phyloP scores from a whole-genome alignment of 2,797 vertebrate species.

The Anas capensis region DNA sequence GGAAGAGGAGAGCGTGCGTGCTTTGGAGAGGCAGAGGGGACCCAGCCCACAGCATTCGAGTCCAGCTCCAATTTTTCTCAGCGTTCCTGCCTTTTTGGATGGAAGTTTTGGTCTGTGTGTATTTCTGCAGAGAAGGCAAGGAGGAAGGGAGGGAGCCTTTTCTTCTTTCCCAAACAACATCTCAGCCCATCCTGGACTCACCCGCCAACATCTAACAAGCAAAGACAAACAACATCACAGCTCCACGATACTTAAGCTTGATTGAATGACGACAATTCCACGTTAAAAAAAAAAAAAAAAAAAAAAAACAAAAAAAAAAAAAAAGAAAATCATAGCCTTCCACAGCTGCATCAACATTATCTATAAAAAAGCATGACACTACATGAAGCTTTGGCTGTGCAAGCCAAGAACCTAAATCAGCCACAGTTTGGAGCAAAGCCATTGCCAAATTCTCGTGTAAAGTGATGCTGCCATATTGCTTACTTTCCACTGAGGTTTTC shows the following conservation, averaged over 20 bases:
- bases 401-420: slow-evolving; percentile 69
- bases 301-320: no score
- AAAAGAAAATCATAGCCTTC: slow-evolving; percentile 46
- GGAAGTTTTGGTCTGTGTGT: slow-evolving; percentile 1
- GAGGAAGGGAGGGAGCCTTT: slow-evolving; percentile 30
- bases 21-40: slow-evolving; percentile 28
- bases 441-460: slow-evolving; percentile 62
- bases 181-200: slow-evolving; percentile 18
- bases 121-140: slow-evolving; percentile 10
- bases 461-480: slow-evolving; percentile 73
- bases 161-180: slow-evolving; percentile 50
- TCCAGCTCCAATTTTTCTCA: slow-evolving; percentile 49
- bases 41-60: slow-evolving; percentile 13
- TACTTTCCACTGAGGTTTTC: slow-evolving; percentile 78
- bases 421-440: slow-evolving; percentile 68
- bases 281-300: slow-evolving; percentile 36
- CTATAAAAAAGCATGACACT: slow-evolving; percentile 62
- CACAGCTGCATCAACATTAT: slow-evolving; percentile 78
- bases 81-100: slow-evolving; percentile 27
- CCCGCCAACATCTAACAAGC: slow-evolving; percentile 56
- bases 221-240: slow-evolving; percentile 67
- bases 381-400: slow-evolving; percentile 48
- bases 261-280: slow-evolving; percentile 56
- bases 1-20: background rate
- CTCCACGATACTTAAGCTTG: slow-evolving; percentile 24